Evolutionary conservation across 2,113 vertebrate genomes (phyloP), one percentile per base, ranked within the genome.

Genomic region (Picathartes gymnocephalus): DNA sequence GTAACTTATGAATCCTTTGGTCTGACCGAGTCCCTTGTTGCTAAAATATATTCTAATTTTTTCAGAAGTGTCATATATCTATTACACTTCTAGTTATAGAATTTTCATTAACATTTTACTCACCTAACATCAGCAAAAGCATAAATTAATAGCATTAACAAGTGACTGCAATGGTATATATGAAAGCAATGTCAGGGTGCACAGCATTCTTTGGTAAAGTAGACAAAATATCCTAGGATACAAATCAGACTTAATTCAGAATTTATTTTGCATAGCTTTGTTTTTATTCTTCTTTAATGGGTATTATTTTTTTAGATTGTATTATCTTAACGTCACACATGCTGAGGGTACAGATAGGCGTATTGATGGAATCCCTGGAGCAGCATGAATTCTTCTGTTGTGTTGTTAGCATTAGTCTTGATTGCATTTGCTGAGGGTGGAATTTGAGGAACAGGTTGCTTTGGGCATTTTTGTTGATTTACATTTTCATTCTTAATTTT

Each of bases 351-450:
- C 58, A 72, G 76, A 86, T 42, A 56, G 58, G 24, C 77, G 56
- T 70, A 40, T 27, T 90, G 84, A 85, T 78, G 58, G 85, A 97
- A 95, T 96, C 92, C 94, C 90, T 95, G 62, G 15, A 94, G 93
- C 82, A 84, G 33, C 96, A 80, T 87, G 48, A 96, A 86, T 94
- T 95, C 62, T 96, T 96, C 39, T 93, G 57, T 92, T 95, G 45
- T 92, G 57, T 95, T 94, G 73, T 90, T 97, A 71, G 77, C 79
- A 96, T 96, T 97, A 97, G 72, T 85, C 88, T 97, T 97, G 92
- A 98, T 97, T 97, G 88, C 85, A 95, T 96, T 96, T 96, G 8
- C 40, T 81, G 74, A 96, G 76, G 48, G 31, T 92, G 65, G 70
- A 54, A 94, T 93, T 96, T 70, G 88, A 86, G 87, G 88, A 96